Base-by-base conservation (phyloP, 2,888 invertebrate genomes). In the Cheilosia grossa region DNA sequence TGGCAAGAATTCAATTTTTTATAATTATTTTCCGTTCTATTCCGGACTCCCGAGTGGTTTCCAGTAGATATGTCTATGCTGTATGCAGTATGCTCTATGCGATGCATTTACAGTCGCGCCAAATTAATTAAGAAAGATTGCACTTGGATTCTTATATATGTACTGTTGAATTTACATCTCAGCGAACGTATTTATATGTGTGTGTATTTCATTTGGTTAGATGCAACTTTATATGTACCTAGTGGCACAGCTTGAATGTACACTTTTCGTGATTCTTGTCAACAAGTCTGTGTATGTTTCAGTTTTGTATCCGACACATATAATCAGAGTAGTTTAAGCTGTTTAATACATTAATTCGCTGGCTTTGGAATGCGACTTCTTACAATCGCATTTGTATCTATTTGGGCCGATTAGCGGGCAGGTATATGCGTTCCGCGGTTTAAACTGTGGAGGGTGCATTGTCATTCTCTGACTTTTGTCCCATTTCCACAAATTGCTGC, bases 81-180 rank as follows among this genome's bases (percentile, higher is more conserved):
- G 24, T n/a, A 30, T 63, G 49, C 53, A 17, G 13, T 58, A 49
- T 70, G 49, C 59, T 66, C 37, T 70, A 30, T 53, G 51, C n/a
- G 40, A 40, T 72, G 51, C 66, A 72, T 67, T 78, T 61, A 13
- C 21, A 66, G 47, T 54, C 82, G 67, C 67, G 72, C 59, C 81
- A 78, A 78, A 82, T 82, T 82, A 78, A 78, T 82, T 82, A 78
- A 78, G 72, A 67, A 21, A 73, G 40, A 78, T 67, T 82, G 82
- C 78, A 72, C 61, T 78, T 61, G 61, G 78, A 54, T 37, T 4
- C 37, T 13, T 37, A 37, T 33, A 33, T 49, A 66, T 40, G 51
- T 42, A 44, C 49, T 64, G 63, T 51, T 61, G 37, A 56, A 42
- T 49, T 66, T 66, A 58, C 49, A 73, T 63, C 37, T 44, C 47